Evolutionary conservation across 2,113 vertebrate genomes (phyloP), one percentile per base, ranked within the genome.

Genomic region (Odocoileus hemionus): DNA sequence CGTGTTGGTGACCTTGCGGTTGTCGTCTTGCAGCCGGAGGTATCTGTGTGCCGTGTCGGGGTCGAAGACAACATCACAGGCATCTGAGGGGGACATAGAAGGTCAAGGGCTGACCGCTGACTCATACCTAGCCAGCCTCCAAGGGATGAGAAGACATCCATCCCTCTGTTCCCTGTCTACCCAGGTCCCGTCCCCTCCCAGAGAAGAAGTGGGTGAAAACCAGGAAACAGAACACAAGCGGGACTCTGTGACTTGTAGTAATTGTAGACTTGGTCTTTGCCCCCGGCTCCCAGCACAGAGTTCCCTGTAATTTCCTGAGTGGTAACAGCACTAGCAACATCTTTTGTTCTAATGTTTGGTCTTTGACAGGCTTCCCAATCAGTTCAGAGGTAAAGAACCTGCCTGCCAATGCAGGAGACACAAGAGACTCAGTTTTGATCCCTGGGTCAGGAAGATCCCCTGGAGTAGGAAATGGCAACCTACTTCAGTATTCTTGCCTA

Each of bases 1-100:
- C 61, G 98, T 98, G 97, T 99, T 99, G 92, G 98, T 99, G 78
- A 98, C 98, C 95, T 99, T 99, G 92, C 97, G 82, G 55, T 99
- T 99, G 4, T 99, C 98, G 26, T 99, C 99, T 0, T 99, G 99
- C 95, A 99, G 98, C 3, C 99, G 98, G 67, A 99, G 99, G 97
- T 99, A 99, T 96, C 98, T 99, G 96, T 99, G 99, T 7, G 99
- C 99, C 0, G 99, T 99, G 86, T 98, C 97, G 0, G 96, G 97
- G 96, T 99, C 98, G 95, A 99, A 98, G 0, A 45, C 98, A 93
- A 99, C 90, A 25, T 87, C 98, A 80, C 91, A 98, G 0, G 96
- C 94, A 95, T 99, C 99, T 99, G 86, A 5, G 11, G 91, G 23
- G 93, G 86, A 97, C 30, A 97, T 0, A 33, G 76, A 94, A 92